Evolutionary conservation across 2,888 invertebrate species (phyloP).

Genomic region (Nemurella pictetii): DNA sequence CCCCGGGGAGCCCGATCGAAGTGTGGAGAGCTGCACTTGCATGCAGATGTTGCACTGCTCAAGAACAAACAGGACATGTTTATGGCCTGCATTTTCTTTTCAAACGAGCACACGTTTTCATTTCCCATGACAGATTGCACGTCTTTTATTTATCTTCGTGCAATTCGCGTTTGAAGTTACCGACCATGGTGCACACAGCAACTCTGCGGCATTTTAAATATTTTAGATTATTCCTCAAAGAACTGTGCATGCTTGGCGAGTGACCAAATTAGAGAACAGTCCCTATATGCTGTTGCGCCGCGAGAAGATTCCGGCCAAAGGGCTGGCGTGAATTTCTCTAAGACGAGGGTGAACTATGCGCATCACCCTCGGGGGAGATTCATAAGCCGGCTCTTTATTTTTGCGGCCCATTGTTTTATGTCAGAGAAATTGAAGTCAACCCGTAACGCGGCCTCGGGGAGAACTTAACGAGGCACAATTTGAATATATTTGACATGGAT

Average conservation of each 20-base stretch:
- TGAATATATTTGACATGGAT: slow-evolving; percentile 61
- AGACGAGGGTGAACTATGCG: not conserved
- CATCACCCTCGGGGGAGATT: slow-evolving; percentile 17
- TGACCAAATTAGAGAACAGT: not conserved
- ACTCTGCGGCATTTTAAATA: not conserved
- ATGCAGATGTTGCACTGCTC: not conserved
- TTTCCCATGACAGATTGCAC: not conserved
- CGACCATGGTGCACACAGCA: not conserved
- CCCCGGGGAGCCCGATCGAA: not conserved
- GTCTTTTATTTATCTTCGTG: not conserved
- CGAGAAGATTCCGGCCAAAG: not conserved
- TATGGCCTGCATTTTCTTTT: not conserved
- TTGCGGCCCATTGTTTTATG: slow-evolving; percentile 54
- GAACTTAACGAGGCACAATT: slow-evolving; percentile 54
- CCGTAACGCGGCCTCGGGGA: slow-evolving; percentile 48
- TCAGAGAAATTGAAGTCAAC: slow-evolving; percentile 59
- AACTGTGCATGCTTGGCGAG: not conserved
- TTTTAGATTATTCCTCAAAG: not conserved
- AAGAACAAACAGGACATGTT: not conserved
- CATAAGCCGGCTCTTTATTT: slow-evolving; percentile 40
- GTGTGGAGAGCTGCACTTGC: not conserved
- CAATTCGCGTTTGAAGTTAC: not conserved
- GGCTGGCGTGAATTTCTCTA: slow-evolving; percentile 2
- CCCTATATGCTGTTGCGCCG: not conserved
- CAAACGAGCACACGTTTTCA: not conserved